Percentiles rank a stretch among this genome's conserved stretches.
Evolutionary conservation across 2,888 invertebrate genomes (phyloP).

Genomic region (Argyresthia albistria): DNA sequence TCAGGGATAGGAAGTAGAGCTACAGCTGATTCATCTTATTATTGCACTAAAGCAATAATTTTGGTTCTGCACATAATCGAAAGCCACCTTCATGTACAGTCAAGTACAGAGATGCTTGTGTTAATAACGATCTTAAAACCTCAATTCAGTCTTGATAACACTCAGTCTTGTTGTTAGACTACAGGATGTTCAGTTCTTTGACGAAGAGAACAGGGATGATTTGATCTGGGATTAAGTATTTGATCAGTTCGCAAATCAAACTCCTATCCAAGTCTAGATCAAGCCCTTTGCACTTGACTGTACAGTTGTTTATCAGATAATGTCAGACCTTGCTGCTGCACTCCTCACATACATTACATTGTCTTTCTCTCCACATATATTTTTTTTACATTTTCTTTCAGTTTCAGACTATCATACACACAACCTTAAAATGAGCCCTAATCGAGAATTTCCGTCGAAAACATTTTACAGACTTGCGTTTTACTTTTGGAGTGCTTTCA

Average conservation of each 20-base stretch:
- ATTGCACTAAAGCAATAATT: not conserved
- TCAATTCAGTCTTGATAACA: constrained; percentile 2
- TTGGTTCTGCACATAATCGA: not conserved
- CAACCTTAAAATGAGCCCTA: constrained; percentile 34
- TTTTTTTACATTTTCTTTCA: constrained; percentile 13
- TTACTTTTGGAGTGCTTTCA: not conserved
- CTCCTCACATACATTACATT: constrained; percentile 30
- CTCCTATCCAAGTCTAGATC: too few relatives aligned
- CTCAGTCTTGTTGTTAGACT: not conserved
- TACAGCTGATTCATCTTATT: too few relatives aligned
- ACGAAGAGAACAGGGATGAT: too few relatives aligned
- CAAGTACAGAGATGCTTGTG: not conserved
- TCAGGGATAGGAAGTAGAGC: too few relatives aligned
- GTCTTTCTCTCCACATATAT: constrained; percentile 24
- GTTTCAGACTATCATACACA: constrained; percentile 45
- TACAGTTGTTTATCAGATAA: not conserved
- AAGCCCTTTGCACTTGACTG: constrained; percentile 1
- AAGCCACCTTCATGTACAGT: not conserved
- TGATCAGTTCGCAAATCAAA: too few relatives aligned
- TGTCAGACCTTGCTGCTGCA: constrained; percentile 44
- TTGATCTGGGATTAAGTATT: too few relatives aligned
- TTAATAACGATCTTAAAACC: not conserved
- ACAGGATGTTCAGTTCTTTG: too few relatives aligned
- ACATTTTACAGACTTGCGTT: constrained; percentile 6
- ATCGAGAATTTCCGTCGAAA: constrained; percentile 8